Percentiles rank a stretch among this genome's conserved stretches.
phyloP scores from a whole-genome alignment of 2,113 vertebrate genomes.

The Galeopterus variegatus region DNA sequence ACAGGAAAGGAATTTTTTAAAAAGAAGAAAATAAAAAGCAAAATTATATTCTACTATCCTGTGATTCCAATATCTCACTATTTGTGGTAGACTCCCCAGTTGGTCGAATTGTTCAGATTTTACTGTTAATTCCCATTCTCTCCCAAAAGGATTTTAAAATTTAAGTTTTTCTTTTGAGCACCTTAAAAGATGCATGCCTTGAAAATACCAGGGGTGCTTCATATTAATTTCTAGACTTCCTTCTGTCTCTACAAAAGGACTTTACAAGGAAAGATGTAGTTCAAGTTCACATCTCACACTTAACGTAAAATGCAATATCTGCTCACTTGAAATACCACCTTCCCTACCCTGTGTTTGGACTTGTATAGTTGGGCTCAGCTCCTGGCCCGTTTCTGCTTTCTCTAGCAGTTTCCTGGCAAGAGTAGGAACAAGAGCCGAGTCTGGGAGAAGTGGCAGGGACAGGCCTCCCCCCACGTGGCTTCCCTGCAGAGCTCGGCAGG shows the following conservation, averaged over 20 bases:
- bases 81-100: neutral
- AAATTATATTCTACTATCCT: neutral
- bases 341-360: constrained; percentile 48
- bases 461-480: neutral
- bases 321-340: neutral
- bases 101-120: neutral
- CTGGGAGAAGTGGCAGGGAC: neutral
- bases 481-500: neutral
- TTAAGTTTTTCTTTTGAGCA: neutral
- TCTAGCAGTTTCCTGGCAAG: constrained; percentile 48
- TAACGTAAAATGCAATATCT: neutral
- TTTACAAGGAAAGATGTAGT: neutral
- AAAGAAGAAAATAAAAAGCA: neutral
- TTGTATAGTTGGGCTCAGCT: neutral
- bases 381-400: constrained; percentile 38
- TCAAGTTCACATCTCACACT: neutral
- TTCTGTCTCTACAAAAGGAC: neutral
- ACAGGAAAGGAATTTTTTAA: neutral
- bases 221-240: neutral
- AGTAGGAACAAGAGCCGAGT: neutral
- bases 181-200: neutral
- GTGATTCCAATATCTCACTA: neutral
- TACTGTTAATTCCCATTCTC: neutral
- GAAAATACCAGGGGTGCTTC: neutral
- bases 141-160: neutral